Conservation (phyloP, 23 tunicate species). For the Diplosoma virens region DNA sequence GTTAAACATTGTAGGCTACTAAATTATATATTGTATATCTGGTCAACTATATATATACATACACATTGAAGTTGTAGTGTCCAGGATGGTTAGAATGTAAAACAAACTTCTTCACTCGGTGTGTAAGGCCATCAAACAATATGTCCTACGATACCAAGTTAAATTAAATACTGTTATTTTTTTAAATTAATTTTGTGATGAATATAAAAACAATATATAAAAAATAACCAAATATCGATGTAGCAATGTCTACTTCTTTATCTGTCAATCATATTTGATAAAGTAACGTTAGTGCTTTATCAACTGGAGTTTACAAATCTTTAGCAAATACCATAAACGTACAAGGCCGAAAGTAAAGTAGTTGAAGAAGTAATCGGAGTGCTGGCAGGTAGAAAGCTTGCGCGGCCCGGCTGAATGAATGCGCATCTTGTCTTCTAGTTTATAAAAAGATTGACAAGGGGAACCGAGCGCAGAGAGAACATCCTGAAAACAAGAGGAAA, state of each 20-base stretch:
- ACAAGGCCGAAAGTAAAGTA: constrained; percentile 87
- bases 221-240: no score
- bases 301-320: background rate
- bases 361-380: constrained; percentile 89
- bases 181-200: no score
- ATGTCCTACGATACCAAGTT: constrained; percentile 53
- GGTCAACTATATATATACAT: constrained; percentile 1
- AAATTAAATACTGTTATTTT: no score
- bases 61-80: constrained; percentile 91
- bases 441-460: constrained; percentile 82
- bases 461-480: constrained; percentile 66
- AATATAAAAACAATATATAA: no score
- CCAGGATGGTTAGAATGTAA: constrained; percentile 89
- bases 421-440: constrained; percentile 83
- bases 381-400: constrained; percentile 45
- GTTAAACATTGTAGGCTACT: no score
- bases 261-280: background rate
- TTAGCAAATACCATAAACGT: background rate
- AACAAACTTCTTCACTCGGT: constrained; percentile 78
- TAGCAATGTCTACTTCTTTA: no score
- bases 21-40: no score
- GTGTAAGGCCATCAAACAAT: constrained; percentile 71
- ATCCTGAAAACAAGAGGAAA: no score
- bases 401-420: constrained; percentile 83
- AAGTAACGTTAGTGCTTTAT: background rate